Conservation (phyloP, 2,113 vertebrate species). For the Scartelaos histophorus region DNA sequence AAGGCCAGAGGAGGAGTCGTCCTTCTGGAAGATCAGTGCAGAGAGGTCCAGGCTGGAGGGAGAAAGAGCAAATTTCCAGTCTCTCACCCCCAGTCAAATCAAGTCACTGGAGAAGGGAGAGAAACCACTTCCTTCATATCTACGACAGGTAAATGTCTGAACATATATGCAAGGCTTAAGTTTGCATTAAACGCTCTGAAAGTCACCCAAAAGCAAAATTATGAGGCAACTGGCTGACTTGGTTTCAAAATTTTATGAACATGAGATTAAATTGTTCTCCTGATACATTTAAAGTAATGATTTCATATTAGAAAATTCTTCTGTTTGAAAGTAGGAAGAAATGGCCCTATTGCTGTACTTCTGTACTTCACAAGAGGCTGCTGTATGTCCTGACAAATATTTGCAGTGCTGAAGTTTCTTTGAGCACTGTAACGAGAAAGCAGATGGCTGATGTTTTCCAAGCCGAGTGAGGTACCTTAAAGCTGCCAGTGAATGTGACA, state of each 20-base stretch:
- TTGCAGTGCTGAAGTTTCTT: neutral
- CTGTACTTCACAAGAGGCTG: neutral
- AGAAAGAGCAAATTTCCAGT: constrained; percentile 87
- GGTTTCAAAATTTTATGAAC: neutral
- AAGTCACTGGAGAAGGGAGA: constrained; percentile 97
- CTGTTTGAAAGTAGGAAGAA: neutral
- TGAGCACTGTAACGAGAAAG: neutral
- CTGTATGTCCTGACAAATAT: neutral
- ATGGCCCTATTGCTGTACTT: neutral
- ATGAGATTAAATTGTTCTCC: neutral
- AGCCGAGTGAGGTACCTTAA: neutral
- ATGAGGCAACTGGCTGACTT: neutral
- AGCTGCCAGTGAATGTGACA: constrained; percentile 4
- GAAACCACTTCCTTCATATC: constrained; percentile 86
- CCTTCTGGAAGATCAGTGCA: constrained; percentile 96
- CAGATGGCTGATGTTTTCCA: constrained; percentile 5
- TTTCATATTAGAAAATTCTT: neutral
- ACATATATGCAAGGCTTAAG: neutral
- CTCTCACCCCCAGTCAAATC: constrained; percentile 95
- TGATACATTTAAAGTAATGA: neutral
- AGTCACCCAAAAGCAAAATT: neutral
- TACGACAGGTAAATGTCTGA: constrained; percentile 77
- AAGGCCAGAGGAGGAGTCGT: constrained; percentile 86
- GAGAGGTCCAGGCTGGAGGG: constrained; percentile 91
- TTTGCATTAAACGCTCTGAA: neutral